A percentile compares a stretch with the other conserved stretches of the same genome.
These are phyloP conservation scores for Solenopsis fugax DNA, from an alignment of 1,140 invertebrate species.

Conservation along the genomic window DNA sequence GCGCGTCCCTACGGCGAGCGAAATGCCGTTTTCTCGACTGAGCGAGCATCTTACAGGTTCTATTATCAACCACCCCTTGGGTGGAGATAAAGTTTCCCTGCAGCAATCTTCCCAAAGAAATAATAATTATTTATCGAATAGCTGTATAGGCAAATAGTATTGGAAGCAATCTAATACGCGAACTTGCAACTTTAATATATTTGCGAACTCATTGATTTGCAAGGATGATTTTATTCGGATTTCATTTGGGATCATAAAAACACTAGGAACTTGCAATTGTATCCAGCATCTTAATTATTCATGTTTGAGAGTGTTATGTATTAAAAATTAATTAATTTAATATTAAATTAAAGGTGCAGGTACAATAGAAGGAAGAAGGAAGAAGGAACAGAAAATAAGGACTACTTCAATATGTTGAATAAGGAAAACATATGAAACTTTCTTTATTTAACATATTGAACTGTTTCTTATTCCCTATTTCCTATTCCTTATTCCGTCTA, in stretches of 20 bases:
- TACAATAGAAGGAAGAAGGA: too few species aligned
- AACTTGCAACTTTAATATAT: neutral
- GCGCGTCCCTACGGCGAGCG: constrained; percentile 2
- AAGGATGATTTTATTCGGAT: neutral
- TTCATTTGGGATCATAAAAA: neutral
- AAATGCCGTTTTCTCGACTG: constrained; percentile 27
- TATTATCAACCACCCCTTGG: constrained; percentile 21
- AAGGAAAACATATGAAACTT: too few species aligned
- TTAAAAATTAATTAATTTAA: too few species aligned
- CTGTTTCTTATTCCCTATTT: too few species aligned
- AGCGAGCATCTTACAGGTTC: neutral
- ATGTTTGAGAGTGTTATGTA: too few species aligned
- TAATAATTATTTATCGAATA: neutral
- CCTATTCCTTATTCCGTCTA: too few species aligned
- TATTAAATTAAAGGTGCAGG: too few species aligned
- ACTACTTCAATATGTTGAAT: too few species aligned
- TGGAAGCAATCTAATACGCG: neutral
- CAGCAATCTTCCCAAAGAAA: neutral
- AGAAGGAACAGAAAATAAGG: too few species aligned
- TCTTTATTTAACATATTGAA: too few species aligned
- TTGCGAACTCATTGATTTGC: neutral
- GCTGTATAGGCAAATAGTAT: neutral
- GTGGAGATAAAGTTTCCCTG: neutral
- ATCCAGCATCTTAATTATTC: neutral
- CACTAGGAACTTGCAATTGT: neutral